phyloP scores from a whole-genome alignment of 2,888 invertebrate genomes.

The Folsomia candida region DNA sequence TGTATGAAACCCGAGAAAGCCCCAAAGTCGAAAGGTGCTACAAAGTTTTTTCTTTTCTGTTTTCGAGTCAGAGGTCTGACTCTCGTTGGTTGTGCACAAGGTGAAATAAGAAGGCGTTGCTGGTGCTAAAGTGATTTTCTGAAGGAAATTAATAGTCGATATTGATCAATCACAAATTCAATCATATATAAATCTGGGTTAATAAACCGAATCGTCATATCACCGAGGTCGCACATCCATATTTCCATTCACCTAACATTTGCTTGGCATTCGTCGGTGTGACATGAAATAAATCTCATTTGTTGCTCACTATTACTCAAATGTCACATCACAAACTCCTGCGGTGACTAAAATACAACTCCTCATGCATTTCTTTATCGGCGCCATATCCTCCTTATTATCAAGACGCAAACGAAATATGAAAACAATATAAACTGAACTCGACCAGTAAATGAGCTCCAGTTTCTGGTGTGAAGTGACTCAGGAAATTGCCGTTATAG shows the following conservation, averaged over 20 bases:
- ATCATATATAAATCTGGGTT: conserved; percentile 14
- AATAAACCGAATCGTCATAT: background rate
- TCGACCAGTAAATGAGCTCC: background rate
- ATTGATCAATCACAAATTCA: conserved; percentile 10
- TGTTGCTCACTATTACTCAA: conserved; percentile 10
- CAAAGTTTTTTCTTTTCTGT: no score
- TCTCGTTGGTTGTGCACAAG: no score
- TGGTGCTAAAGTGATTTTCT: no score
- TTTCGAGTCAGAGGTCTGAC: no score
- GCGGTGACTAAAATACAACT: background rate
- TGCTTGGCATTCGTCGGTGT: no score
- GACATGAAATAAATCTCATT: conserved; percentile 1
- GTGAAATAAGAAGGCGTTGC: no score
- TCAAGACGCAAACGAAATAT: background rate
- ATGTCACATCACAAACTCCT: background rate
- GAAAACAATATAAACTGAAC: background rate
- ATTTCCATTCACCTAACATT: no score
- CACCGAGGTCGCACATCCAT: background rate
- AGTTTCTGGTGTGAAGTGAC: background rate
- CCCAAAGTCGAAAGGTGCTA: background rate
- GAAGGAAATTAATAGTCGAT: background rate
- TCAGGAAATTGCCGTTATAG: background rate
- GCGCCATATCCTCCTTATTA: no score
- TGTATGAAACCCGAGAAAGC: background rate
- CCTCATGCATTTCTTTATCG: no score